Evolutionary conservation across 2,113 vertebrate species (phyloP).

Genomic region (Australoheros scitulus): DNA sequence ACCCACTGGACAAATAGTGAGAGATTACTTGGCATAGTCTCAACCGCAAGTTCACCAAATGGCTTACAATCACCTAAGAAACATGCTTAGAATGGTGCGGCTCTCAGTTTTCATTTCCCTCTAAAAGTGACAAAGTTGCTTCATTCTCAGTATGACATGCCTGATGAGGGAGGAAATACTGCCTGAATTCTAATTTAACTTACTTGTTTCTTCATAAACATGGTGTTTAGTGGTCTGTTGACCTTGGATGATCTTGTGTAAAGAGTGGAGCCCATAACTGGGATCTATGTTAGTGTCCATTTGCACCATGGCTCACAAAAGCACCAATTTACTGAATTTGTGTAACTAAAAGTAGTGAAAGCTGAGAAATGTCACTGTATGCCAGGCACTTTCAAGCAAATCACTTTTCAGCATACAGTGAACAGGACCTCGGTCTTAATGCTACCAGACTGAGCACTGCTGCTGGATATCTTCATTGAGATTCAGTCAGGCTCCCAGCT

Average conservation of each 20-base stretch:
- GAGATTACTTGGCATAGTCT: not conserved
- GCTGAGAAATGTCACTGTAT: conserved; percentile 8
- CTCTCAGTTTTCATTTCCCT: not conserved
- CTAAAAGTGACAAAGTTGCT: not conserved
- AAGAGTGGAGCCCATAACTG: not conserved
- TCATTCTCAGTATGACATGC: not conserved
- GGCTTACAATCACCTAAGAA: not conserved
- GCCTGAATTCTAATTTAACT: not conserved
- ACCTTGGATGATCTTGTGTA: not conserved
- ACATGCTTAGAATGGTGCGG: not conserved
- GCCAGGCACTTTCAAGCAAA: not conserved
- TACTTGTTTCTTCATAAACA: not conserved
- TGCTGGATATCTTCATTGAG: conserved; percentile 53
- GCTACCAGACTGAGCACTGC: not conserved
- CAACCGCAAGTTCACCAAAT: not conserved
- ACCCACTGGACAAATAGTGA: not conserved
- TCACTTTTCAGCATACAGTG: not conserved
- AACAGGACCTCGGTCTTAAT: not conserved
- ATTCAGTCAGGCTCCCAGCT: conserved; percentile 53
- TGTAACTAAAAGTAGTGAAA: not conserved
- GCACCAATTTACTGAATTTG: not conserved
- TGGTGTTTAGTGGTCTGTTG: not conserved
- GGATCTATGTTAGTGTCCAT: not conserved
- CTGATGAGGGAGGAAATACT: not conserved
- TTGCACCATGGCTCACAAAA: not conserved